A percentile compares a stretch with the other conserved stretches of the same genome.
Conservation (phyloP, 2,113 vertebrate genomes). For the Cacatua alba region DNA sequence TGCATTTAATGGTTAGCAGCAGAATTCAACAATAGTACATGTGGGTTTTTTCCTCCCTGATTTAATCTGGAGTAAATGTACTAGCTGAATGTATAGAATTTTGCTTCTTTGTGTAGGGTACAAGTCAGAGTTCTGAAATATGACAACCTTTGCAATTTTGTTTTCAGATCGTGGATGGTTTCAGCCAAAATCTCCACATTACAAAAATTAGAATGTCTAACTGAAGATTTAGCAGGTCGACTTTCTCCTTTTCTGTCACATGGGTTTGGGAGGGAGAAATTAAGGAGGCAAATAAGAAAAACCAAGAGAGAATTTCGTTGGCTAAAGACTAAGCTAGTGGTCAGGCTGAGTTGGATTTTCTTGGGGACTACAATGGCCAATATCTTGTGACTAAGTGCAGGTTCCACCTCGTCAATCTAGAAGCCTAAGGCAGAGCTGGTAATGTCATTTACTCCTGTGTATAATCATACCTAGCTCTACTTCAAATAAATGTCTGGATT, state of each 20-base stretch:
- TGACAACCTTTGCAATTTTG: background rate
- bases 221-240: background rate
- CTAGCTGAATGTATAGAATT: background rate
- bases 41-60: background rate
- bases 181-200: background rate
- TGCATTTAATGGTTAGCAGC: background rate
- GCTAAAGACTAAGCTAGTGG: background rate
- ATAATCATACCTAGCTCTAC: background rate
- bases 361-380: accelerated
- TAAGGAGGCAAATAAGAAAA: background rate
- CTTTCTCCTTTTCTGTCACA: background rate
- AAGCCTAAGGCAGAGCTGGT: background rate
- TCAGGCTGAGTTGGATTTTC: background rate
- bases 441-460: background rate
- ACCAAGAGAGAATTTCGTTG: background rate
- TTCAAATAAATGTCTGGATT: background rate
- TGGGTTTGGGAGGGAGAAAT: background rate
- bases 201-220: background rate
- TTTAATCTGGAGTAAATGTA: background rate
- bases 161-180: background rate
- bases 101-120: background rate
- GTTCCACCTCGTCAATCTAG: background rate
- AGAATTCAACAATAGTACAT: background rate
- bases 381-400: background rate
- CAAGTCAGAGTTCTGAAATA: background rate